Conservation (phyloP, 92 coral and sea anemone species). For the Phenganax subtilis region DNA sequence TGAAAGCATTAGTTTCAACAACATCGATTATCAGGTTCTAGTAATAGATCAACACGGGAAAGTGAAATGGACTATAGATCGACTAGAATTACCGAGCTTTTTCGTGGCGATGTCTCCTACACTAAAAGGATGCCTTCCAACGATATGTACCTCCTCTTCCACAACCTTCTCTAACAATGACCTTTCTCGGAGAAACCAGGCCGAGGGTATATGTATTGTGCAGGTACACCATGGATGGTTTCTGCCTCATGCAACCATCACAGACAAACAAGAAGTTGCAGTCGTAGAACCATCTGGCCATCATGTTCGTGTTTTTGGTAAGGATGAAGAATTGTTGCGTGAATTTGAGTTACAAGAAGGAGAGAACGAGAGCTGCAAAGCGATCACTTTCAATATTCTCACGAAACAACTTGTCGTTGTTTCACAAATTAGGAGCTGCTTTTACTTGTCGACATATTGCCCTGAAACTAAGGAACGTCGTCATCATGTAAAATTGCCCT, state of each 20-base stretch:
- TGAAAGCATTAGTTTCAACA: neutral
- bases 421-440: neutral
- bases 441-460: neutral
- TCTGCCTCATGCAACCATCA: neutral
- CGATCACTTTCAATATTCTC: neutral
- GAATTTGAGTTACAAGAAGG: neutral
- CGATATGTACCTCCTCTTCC: too few relatives aligned
- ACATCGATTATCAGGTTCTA: too few relatives aligned
- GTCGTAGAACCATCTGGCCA: neutral
- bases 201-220: too few relatives aligned
- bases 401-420: neutral
- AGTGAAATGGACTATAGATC: too few relatives aligned
- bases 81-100: too few relatives aligned
- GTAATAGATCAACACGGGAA: too few relatives aligned
- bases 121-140: too few relatives aligned
- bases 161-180: too few relatives aligned
- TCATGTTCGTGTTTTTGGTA: neutral
- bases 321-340: neutral
- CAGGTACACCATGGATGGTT: neutral
- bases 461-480: neutral
- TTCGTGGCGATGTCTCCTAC: too few relatives aligned
- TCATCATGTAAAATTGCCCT: neutral
- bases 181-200: too few relatives aligned
- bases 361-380: neutral
- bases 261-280: neutral